Percentiles rank a stretch among this genome's conserved stretches.
Evolutionary conservation across 1,140 invertebrate species (phyloP).

Genomic region (Bacillus rossius): DNA sequence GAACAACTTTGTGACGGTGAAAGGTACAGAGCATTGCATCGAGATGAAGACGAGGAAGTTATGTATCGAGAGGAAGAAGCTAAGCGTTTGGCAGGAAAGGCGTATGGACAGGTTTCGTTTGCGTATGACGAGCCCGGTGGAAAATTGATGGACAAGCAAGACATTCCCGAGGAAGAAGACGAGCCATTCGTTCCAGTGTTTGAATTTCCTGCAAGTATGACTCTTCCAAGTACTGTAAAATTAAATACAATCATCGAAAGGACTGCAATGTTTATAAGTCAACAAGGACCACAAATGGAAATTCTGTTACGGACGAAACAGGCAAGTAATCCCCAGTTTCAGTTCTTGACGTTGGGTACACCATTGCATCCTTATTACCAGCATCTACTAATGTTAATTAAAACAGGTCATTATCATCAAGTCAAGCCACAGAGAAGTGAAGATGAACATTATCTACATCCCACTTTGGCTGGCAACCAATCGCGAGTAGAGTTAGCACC

Average conservation of each 20-base stretch:
- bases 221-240: conserved; percentile 74
- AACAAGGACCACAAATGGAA: conserved; percentile 96
- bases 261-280: conserved; percentile 89
- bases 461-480: conserved; percentile 56
- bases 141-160: conserved; percentile 38
- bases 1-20: conserved; percentile 89
- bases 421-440: conserved; percentile 35
- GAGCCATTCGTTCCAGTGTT: conserved; percentile 64
- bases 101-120: conserved; percentile 76
- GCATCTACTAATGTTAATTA: conserved; percentile 73
- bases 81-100: conserved; percentile 35
- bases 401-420: conserved; percentile 70
- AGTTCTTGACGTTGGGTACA: conserved; percentile 86
- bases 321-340: conserved; percentile 87
- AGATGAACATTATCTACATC: conserved; percentile 68
- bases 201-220: conserved; percentile 64
- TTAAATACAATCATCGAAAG: conserved; percentile 94
- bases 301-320: conserved; percentile 97
- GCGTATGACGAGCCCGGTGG: conserved; percentile 55
- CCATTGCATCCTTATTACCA: conserved; percentile 87
- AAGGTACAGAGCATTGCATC: conserved; percentile 78
- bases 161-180: conserved; percentile 49
- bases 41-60: conserved; percentile 79
- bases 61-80: conserved; percentile 59
- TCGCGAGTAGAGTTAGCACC: conserved; percentile 50